Evolutionary conservation across 2,113 vertebrate genomes (phyloP).

Genomic region (Oxygymnocypris stewartii): DNA sequence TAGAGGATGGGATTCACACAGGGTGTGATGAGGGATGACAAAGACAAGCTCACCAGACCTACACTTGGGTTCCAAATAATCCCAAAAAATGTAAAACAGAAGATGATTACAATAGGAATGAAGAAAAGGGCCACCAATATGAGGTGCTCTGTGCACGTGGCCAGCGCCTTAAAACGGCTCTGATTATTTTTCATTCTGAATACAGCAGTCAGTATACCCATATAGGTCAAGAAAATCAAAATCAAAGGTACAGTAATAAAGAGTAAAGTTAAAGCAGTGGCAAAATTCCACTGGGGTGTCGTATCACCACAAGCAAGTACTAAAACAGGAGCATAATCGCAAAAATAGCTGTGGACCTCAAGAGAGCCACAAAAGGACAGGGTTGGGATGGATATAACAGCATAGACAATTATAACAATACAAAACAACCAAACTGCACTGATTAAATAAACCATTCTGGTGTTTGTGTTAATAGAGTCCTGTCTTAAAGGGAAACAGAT

Average conservation of each 20-base stretch:
- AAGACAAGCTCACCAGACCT: conserved; percentile 63
- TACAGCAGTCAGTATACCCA: conserved; percentile 64
- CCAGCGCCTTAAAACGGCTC: conserved; percentile 62
- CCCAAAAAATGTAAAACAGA: conserved; percentile 26
- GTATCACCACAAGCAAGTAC: conserved; percentile 68
- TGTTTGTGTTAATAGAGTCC: conserved; percentile 62
- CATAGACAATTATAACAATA: rapidly evolving
- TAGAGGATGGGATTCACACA: conserved; percentile 72
- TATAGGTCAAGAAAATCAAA: conserved; percentile 65
- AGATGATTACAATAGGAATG: conserved; percentile 62
- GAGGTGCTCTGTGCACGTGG: conserved; percentile 70
- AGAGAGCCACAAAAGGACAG: conserved; percentile 71
- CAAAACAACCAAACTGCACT: conserved; percentile 50
- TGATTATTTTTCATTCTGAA: conserved; percentile 67
- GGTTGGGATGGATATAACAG: conserved; percentile 55
- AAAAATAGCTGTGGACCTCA: conserved; percentile 71
- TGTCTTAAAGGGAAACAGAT: conserved; percentile 73
- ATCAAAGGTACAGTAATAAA: conserved; percentile 44
- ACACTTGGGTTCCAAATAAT: conserved; percentile 51
- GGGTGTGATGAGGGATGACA: conserved; percentile 70
- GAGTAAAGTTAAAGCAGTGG: background rate
- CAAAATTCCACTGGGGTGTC: conserved; percentile 59
- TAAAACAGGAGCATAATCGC: conserved; percentile 71
- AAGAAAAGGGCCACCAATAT: conserved; percentile 71
- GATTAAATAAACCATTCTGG: conserved; percentile 64